Evolutionary conservation across 2,888 invertebrate species (phyloP).

Genomic region (Patella caerulea): DNA sequence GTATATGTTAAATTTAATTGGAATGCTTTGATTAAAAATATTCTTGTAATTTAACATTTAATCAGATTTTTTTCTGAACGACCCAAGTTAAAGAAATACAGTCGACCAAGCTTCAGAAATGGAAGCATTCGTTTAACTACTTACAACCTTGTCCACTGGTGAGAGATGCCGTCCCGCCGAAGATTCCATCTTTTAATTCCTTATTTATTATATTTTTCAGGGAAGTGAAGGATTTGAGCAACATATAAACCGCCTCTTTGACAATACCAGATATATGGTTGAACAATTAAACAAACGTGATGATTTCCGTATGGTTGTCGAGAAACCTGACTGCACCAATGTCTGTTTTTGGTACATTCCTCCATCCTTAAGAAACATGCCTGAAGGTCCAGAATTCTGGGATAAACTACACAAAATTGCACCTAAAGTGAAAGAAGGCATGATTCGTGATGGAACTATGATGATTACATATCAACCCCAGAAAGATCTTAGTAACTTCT

Average conservation of each 20-base stretch:
- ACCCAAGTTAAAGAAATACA: too few species aligned
- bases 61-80: too few species aligned
- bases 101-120: too few species aligned
- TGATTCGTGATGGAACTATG: constrained; percentile 96
- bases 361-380: constrained; percentile 77
- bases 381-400: constrained; percentile 78
- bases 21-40: background rate
- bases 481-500: constrained; percentile 96
- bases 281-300: constrained; percentile 49
- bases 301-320: constrained; percentile 62
- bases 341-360: constrained; percentile 99
- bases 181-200: too few species aligned
- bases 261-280: constrained; percentile 58
- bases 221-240: constrained; percentile 22
- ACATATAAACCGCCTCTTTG: constrained; percentile 19
- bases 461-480: constrained; percentile 99
- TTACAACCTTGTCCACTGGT: too few species aligned
- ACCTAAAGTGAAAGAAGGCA: constrained; percentile 92
- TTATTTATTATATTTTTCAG: constrained; percentile 2
- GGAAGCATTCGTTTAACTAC: too few species aligned
- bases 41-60: too few species aligned
- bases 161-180: too few species aligned
- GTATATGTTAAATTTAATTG: background rate
- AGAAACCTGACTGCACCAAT: constrained; percentile 88
- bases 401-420: constrained; percentile 76